These are phyloP conservation scores for Drosophila planitibia DNA, from an alignment of 2,888 invertebrate genomes.

Conservation along the genomic window DNA sequence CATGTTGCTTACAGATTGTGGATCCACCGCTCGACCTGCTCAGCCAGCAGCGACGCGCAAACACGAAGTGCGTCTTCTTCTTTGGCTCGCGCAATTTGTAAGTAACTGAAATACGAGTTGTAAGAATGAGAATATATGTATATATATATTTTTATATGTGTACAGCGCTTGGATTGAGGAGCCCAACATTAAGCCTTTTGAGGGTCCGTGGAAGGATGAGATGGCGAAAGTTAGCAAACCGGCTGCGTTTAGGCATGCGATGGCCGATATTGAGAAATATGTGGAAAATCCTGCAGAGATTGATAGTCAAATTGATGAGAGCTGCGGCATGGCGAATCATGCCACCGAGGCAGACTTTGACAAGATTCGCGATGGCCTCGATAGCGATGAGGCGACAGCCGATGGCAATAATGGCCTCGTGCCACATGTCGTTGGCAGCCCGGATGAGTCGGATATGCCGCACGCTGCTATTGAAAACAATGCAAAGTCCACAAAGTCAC, in stretches of 20 bases:
- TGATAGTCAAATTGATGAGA: conserved; percentile 80
- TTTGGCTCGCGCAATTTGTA: conserved; percentile 98
- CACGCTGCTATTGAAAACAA: conserved; percentile 46
- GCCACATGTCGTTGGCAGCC: conserved; percentile 70
- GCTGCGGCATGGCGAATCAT: conserved; percentile 76
- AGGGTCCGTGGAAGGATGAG: conserved; percentile 90
- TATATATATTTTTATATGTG: neutral
- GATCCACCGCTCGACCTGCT: conserved; percentile 92
- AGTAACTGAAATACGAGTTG: conserved; percentile 85
- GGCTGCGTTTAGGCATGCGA: conserved; percentile 91
- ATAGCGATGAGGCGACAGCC: conserved; percentile 63
- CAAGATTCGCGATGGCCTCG: conserved; percentile 88
- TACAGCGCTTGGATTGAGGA: conserved; percentile 95
- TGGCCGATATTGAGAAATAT: conserved; percentile 92
- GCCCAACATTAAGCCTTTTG: conserved; percentile 92
- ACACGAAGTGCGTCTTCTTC: conserved; percentile 95
- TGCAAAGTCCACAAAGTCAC: conserved; percentile 44
- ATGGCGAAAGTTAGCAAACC: conserved; percentile 91
- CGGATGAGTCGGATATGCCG: conserved; percentile 60
- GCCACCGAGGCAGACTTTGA: conserved; percentile 90
- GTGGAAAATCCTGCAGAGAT: conserved; percentile 88
- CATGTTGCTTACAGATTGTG: conserved; percentile 88
- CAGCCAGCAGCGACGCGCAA: conserved; percentile 90
- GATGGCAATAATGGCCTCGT: conserved; percentile 71
- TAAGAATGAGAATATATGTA: neutral